phyloP scores from a whole-genome alignment of 2,888 invertebrate species.

The Scrobipalpa costella region DNA sequence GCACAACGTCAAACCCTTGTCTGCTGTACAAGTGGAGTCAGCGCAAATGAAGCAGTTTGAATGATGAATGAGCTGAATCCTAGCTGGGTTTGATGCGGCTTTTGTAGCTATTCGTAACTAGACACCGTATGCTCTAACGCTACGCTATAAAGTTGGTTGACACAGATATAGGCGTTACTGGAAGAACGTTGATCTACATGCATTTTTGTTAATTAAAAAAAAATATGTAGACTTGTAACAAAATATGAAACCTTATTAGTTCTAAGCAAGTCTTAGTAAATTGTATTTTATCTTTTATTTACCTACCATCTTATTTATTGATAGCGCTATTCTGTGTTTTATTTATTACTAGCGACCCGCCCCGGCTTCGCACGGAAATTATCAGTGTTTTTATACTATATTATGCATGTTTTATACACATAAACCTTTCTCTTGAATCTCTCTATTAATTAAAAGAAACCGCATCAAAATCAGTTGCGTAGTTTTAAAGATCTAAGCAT shows the following conservation, averaged over 20 bases:
- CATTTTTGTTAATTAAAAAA: background rate
- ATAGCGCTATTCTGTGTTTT: background rate
- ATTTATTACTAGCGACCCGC: no score
- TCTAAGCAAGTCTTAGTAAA: no score
- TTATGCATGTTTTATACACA: no score
- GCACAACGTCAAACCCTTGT: constrained; percentile 20
- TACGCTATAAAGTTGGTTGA: constrained; percentile 19
- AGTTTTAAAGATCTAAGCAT: no score
- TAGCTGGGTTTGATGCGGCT: constrained; percentile 42
- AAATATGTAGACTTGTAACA: no score
- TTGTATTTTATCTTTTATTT: background rate
- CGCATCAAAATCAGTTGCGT: no score
- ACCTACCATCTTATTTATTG: background rate
- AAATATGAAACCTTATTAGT: no score
- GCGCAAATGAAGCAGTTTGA: constrained; percentile 32
- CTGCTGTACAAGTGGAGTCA: constrained; percentile 19
- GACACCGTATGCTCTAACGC: constrained; percentile 25
- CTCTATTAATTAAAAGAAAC: no score
- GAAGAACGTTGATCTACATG: background rate
- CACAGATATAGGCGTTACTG: background rate
- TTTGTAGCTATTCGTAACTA: constrained; percentile 43
- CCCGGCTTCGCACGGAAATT: no score
- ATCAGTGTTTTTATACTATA: no score
- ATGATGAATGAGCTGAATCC: constrained; percentile 54
- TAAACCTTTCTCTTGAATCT: no score